Evolutionary conservation across 1,140 invertebrate genomes (phyloP), one percentile per base, ranked within the genome.

Genomic region (Anoplophora glabripennis): DNA sequence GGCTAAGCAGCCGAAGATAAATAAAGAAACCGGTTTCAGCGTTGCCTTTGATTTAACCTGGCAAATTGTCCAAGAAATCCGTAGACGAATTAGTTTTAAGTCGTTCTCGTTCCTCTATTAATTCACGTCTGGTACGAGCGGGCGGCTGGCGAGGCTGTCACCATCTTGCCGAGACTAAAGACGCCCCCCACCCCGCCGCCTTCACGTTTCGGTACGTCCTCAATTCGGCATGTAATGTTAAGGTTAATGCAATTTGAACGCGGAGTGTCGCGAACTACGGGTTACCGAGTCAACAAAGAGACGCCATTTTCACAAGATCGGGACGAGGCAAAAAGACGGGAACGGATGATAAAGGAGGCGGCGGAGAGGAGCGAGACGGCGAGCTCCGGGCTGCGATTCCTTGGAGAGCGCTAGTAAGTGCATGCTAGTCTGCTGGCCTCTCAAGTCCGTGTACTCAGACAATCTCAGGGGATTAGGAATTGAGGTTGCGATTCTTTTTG

Each of bases 141-240:
- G 44, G 11, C 44, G 17, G 44, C 17, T 66, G 57, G 54, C 61
- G 55, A 65, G 61, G 57, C 67, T 72, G 70, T 72, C 70, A 68
- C 65, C 70, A 70, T 72, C 69, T 70, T 70, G 64, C 62, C 57
- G 21, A 28, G 61, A 49, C 52, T 68, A 66, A 66, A 66, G 63
- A 62, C 64, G 46, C 58, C 59, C 49, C 40, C 53, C 63, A 38
- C 59, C 60, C 59, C 44, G 37, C 36, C 53, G 56, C 64, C n/a
- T 75, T 76, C 73, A 76, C 75, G 74, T 74, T 64, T 75, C 69
- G 72, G 70, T 77, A 75, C 74, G 64, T 75, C 67, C 69, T 75
- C 73, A 77, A 77, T 77, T 74, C 73, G 63, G 73, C 75, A 75
- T 77, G 74, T 76, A 76, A 77, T 77, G 75, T 72, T 74, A 73